Conservation (phyloP, 1,140 invertebrate species). For the Telenomus remus region DNA sequence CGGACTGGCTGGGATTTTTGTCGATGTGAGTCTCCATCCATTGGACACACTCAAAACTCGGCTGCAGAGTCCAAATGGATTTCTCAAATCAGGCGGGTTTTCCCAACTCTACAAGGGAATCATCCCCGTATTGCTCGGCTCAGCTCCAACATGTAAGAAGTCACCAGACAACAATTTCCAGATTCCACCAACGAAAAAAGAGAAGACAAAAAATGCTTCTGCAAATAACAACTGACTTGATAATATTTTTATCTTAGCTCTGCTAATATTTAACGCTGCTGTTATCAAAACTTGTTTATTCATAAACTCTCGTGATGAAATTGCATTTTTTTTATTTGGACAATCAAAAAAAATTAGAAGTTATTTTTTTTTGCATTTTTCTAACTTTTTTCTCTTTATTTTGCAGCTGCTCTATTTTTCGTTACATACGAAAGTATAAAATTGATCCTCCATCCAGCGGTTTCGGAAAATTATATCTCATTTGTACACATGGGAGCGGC, state of each 20-base stretch:
- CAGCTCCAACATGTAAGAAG: slow-evolving; percentile 84
- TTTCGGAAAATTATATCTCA: slow-evolving; percentile 77
- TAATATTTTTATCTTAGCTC: background rate
- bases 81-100: slow-evolving; percentile 92
- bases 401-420: slow-evolving; percentile 94
- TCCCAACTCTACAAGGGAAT: slow-evolving; percentile 91
- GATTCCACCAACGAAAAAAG: slow-evolving; percentile 17
- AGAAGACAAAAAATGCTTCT: slow-evolving; percentile 9
- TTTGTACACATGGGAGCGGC: slow-evolving; percentile 89
- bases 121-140: slow-evolving; percentile 87
- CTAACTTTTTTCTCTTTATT: slow-evolving; percentile 11
- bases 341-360: no score
- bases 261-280: background rate
- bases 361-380: no score
- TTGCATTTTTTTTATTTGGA: background rate
- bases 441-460: slow-evolving; percentile 72
- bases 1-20: slow-evolving; percentile 82
- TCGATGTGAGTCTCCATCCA: slow-evolving; percentile 90
- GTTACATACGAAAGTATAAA: slow-evolving; percentile 92
- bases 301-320: background rate
- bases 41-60: slow-evolving; percentile 97
- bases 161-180: background rate
- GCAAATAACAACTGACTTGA: background rate
- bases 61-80: slow-evolving; percentile 91
- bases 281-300: background rate